These are phyloP conservation scores for Cerceris rybyensis DNA, from an alignment of 2,888 invertebrate genomes.

Conservation along the genomic window DNA sequence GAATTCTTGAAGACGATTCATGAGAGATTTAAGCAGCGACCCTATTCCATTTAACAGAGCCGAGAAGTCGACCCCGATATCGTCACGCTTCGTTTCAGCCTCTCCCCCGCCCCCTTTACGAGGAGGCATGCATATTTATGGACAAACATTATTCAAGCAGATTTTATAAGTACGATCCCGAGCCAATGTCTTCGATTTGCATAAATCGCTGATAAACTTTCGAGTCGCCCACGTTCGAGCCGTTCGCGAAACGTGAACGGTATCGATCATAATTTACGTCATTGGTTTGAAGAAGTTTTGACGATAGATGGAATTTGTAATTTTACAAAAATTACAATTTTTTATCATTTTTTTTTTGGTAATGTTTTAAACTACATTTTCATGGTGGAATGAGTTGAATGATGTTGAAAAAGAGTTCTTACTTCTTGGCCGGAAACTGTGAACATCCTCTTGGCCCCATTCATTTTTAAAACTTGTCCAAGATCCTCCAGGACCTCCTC, in stretches of 20 bases:
- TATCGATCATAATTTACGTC: conserved; percentile 51
- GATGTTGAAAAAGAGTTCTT: background rate
- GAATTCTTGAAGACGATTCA: conserved; percentile 21
- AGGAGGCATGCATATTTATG: conserved; percentile 78
- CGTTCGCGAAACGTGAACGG: conserved; percentile 30
- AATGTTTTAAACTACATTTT: too few relatives aligned
- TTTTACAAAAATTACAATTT: too few relatives aligned
- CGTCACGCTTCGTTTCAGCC: conserved; percentile 73
- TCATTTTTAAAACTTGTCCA: conserved; percentile 96
- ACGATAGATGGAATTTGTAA: background rate
- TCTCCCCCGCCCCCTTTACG: conserved; percentile 34
- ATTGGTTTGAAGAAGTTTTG: conserved; percentile 3
- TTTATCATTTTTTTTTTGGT: too few relatives aligned
- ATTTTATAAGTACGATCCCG: conserved; percentile 79
- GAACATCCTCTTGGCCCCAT: conserved; percentile 94
- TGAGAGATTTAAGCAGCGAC: conserved; percentile 56
- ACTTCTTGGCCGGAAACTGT: conserved; percentile 96
- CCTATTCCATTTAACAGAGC: conserved; percentile 69
- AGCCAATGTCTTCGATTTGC: conserved; percentile 73
- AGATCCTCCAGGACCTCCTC: conserved; percentile 97
- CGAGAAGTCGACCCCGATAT: conserved; percentile 73
- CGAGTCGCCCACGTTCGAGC: conserved; percentile 55
- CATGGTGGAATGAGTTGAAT: too few relatives aligned
- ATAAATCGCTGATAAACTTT: conserved; percentile 77
- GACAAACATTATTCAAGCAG: conserved; percentile 77